phyloP scores from a whole-genome alignment of 2,888 invertebrate genomes.

The Poecilus cupreus region DNA sequence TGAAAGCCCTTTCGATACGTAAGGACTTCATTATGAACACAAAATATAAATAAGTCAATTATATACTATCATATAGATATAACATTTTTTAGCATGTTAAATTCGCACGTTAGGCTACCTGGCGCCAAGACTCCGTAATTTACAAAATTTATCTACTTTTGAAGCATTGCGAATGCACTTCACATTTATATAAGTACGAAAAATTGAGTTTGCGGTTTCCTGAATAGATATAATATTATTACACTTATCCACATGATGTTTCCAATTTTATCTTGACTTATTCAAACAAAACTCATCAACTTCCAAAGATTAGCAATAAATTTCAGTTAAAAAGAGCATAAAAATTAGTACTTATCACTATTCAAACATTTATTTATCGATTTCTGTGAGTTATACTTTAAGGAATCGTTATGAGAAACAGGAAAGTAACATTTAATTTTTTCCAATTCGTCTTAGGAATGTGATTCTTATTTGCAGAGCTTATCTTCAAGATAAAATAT shows the following conservation, averaged over 20 bases:
- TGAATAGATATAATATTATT: neutral
- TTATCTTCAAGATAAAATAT: slow-evolving; percentile 25
- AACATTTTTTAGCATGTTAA: too few species aligned
- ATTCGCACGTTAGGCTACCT: too few species aligned
- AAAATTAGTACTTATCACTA: slow-evolving; percentile 12
- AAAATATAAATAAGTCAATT: too few species aligned
- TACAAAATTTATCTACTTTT: too few species aligned
- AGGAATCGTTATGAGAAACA: slow-evolving; percentile 38
- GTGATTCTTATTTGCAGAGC: slow-evolving; percentile 30
- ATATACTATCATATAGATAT: too few species aligned
- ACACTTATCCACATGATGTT: neutral
- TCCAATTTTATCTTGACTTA: neutral
- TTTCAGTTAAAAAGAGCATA: slow-evolving; percentile 1
- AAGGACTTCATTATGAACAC: too few species aligned
- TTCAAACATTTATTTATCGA: slow-evolving; percentile 23
- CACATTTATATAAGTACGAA: too few species aligned
- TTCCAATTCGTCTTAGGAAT: slow-evolving; percentile 25
- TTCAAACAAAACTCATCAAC: neutral
- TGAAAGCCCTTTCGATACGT: too few species aligned
- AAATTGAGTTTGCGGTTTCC: neutral
- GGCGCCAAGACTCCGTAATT: too few species aligned
- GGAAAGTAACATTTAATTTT: slow-evolving; percentile 24
- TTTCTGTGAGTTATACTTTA: slow-evolving; percentile 22
- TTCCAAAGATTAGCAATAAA: too few species aligned
- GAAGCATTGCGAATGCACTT: too few species aligned